phyloP scores from a whole-genome alignment of 2,797 vertebrate genomes.

The Melanotaenia boesemani region DNA sequence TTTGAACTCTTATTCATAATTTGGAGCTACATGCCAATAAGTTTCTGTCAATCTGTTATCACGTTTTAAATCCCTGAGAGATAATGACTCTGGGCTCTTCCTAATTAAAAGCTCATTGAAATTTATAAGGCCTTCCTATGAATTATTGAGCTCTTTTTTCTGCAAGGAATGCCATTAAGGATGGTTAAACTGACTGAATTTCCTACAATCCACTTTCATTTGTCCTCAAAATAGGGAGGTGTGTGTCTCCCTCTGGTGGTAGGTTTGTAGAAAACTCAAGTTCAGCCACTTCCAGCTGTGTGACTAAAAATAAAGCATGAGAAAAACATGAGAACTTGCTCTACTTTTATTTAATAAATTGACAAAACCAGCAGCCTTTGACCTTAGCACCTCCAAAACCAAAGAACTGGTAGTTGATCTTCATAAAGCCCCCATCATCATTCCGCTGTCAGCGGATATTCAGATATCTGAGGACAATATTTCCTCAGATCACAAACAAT shows the following conservation, averaged over 20 bases:
- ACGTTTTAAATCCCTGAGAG: slow-evolving; percentile 56
- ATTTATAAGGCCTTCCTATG: slow-evolving; percentile 65
- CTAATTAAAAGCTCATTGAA: slow-evolving; percentile 73
- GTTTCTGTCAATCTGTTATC: slow-evolving; percentile 63
- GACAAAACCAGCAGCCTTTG: too few relatives aligned
- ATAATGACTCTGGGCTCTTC: slow-evolving; percentile 64
- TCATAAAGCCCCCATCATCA: too few relatives aligned
- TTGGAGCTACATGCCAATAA: slow-evolving; percentile 51
- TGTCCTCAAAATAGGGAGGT: slow-evolving; percentile 22
- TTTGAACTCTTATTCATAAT: slow-evolving; percentile 64
- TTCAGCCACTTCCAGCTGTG: neutral
- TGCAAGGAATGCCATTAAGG: slow-evolving; percentile 46
- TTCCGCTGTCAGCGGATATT: too few relatives aligned
- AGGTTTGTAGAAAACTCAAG: neutral
- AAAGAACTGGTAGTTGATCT: too few relatives aligned
- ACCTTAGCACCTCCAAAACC: too few relatives aligned
- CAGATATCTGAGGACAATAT: too few relatives aligned
- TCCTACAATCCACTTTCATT: slow-evolving; percentile 22
- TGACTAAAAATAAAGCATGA: neutral
- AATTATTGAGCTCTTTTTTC: slow-evolving; percentile 66
- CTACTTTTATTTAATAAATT: neutral
- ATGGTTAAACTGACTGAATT: slow-evolving; percentile 39
- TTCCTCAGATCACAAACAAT: too few relatives aligned
- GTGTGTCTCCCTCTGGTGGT: slow-evolving; percentile 69
- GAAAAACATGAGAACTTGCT: neutral